These are phyloP conservation scores for Lepus europaeus DNA, from an alignment of 2,113 vertebrate species.

Conservation along the genomic window DNA sequence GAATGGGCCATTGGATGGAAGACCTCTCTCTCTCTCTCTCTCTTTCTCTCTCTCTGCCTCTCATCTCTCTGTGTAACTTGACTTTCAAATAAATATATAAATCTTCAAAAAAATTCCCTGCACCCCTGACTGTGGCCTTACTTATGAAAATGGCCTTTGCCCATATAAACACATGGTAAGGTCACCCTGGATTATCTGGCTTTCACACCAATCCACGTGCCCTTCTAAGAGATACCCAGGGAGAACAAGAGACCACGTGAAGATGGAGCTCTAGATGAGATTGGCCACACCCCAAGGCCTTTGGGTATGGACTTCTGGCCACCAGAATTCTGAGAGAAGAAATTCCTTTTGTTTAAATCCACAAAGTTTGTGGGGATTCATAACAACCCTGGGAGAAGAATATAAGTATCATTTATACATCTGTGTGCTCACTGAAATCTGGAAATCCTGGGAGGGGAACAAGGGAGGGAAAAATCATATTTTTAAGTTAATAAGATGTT, in stretches of 20 bases:
- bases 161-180: not conserved
- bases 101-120: too few relatives aligned
- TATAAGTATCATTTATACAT: not conserved
- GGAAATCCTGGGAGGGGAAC: not conserved
- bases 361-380: not conserved
- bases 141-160: not conserved
- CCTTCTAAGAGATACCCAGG: not conserved
- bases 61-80: too few relatives aligned
- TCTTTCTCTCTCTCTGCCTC: too few relatives aligned
- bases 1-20: too few relatives aligned
- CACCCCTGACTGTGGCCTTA: not conserved
- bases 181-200: not conserved
- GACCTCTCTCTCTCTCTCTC: too few relatives aligned
- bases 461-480: not conserved
- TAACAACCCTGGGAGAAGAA: not conserved
- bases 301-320: not conserved
- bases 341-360: not conserved
- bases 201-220: not conserved
- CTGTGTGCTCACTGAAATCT: not conserved
- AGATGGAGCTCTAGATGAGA: not conserved
- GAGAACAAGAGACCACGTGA: not conserved
- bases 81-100: too few relatives aligned
- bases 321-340: not conserved
- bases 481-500: not conserved
- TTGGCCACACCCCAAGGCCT: not conserved